phyloP scores from a whole-genome alignment of 2,888 invertebrate genomes.

The Ophion ventricosus region DNA sequence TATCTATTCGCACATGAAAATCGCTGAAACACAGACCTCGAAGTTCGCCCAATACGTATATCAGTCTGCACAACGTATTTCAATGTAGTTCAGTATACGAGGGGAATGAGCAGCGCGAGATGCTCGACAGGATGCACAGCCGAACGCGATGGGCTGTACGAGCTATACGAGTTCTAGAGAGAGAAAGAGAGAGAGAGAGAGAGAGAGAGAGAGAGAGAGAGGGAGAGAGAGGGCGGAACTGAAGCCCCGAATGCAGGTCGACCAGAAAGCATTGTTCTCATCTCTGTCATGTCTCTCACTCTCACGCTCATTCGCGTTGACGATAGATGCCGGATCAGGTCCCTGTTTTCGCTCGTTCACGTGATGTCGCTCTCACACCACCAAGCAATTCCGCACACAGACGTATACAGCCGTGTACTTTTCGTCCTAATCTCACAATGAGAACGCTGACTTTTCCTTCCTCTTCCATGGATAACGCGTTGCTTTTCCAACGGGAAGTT shows the following conservation, averaged over 20 bases:
- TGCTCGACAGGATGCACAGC: constrained; percentile 64
- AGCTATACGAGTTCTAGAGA: background rate
- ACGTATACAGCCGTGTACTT: background rate
- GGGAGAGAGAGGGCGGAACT: constrained; percentile 58
- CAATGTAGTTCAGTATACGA: constrained; percentile 23
- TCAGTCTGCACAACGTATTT: background rate
- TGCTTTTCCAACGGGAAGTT: constrained; percentile 46
- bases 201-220: constrained; percentile 9
- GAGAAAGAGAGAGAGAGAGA: constrained; percentile 8
- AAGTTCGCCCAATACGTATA: constrained; percentile 44
- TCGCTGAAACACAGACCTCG: constrained; percentile 53
- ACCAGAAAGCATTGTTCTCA: constrained; percentile 65
- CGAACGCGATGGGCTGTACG: constrained; percentile 50
- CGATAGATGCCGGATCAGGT: constrained; percentile 64
- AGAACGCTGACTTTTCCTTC: constrained; percentile 53
- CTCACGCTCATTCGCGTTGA: constrained; percentile 27
- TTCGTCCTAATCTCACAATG: constrained; percentile 59
- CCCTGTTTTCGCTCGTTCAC: constrained; percentile 52
- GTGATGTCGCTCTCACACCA: constrained; percentile 53
- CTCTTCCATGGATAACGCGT: constrained; percentile 41
- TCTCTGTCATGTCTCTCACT: constrained; percentile 55
- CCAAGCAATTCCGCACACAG: background rate
- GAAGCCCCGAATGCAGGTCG: constrained; percentile 67
- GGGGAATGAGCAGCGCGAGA: constrained; percentile 40
- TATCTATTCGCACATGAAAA: constrained; percentile 35